Base-by-base conservation (phyloP, 2,888 invertebrate species). In the Julus scandinavius region DNA sequence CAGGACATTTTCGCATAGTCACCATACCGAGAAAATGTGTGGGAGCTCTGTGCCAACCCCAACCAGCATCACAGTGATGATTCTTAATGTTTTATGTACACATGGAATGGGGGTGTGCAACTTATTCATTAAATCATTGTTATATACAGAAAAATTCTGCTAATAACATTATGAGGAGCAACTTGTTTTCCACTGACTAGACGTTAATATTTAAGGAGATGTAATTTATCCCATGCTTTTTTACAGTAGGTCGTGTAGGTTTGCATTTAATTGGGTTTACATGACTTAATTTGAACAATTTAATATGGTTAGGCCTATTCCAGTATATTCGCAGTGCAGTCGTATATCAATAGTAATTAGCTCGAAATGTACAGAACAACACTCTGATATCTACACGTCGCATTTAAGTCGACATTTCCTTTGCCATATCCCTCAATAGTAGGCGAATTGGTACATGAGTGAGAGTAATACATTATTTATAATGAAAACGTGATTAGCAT, bases 401-500 rank as follows among this genome's bases (percentile, higher is more conserved):
- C 6, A 72, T 72, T n/a, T 11, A 9, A 20, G 72, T 72, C 29
- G 29, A 29, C 72, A 72, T 72, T 72, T 29, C 20, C 9, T 58
- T 20, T 20, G 0, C 13, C 20, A 3, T 54, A 54, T 54, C 54
- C 17, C 58, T 58, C 58, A 58, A 58, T 58, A 58, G 17, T 58
- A 17, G 58, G n/a, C 17, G 58, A 7, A 72, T 72, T 29, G 72
- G 29, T 72, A 72, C 72, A 72, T 72, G 29, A 29, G 29, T 29
- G n/a, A 72, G 29, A 7, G 29, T 72, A 29, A 72, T 72, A 72
- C 72, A 72, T 72, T 72, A 72, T 72, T 72, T 72, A 72, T 72
- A 72, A 72, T 72, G 72, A 72, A 72, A 72, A 72, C 72, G 72
- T 72, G 72, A 72, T 72, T 72, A 72, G 72, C 72, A 72, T 72